These are phyloP conservation scores for Bettongia penicillata DNA, from an alignment of 2,113 vertebrate genomes.

Conservation along the genomic window DNA sequence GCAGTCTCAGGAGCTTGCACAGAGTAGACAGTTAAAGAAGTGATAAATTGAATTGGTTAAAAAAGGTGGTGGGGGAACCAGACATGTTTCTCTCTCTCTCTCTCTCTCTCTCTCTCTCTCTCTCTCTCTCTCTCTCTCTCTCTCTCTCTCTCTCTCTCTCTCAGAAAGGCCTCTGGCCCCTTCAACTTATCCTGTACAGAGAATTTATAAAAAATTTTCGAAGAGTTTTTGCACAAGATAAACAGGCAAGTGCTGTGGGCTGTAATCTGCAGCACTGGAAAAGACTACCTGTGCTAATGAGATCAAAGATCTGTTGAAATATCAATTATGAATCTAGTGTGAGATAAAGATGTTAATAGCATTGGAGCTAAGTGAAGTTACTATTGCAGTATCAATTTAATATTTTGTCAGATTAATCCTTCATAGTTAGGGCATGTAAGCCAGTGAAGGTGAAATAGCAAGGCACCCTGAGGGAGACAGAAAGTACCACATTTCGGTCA, in stretches of 20 bases:
- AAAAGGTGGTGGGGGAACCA: neutral
- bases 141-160: no score
- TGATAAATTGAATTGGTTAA: neutral
- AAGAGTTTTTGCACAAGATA: neutral
- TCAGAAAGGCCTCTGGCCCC: neutral
- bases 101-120: no score
- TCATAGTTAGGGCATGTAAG: neutral
- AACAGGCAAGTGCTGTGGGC: neutral
- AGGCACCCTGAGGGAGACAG: no score
- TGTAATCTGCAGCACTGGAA: neutral
- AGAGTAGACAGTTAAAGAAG: neutral
- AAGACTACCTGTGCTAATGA: neutral
- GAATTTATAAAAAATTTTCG: neutral
- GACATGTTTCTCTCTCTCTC: neutral
- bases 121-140: no score
- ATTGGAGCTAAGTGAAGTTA: neutral
- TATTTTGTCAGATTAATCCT: neutral
- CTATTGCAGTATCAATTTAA: neutral
- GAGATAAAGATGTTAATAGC: neutral
- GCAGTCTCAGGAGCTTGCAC: neutral
- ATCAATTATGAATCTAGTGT: neutral
- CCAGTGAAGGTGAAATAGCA: neutral
- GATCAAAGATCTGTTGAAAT: neutral
- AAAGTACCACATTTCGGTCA: neutral
- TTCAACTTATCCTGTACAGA: neutral